Evolutionary conservation across 2,113 vertebrate species (phyloP).

Genomic region (Baryphthengus martii): DNA sequence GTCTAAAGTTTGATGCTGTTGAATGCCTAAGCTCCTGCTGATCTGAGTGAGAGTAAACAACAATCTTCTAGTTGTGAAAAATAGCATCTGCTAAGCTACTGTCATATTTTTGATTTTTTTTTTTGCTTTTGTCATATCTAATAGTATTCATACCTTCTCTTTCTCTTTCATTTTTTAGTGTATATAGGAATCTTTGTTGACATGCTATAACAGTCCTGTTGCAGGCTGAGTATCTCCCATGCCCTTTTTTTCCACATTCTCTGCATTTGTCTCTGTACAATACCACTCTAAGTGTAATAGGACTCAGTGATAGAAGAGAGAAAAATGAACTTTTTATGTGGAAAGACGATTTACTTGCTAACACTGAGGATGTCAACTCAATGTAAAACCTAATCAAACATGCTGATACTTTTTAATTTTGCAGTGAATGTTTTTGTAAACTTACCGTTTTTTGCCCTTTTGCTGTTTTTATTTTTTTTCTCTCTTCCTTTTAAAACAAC

Average conservation of each 20-base stretch:
- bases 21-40: constrained; percentile 52
- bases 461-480: neutral
- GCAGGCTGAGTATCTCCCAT: constrained; percentile 55
- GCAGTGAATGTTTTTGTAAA: neutral
- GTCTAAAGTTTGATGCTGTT: constrained; percentile 46
- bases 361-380: neutral
- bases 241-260: constrained; percentile 46
- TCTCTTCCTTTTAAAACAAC: neutral
- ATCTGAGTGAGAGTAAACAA: neutral
- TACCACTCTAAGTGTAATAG: neutral
- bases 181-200: constrained; percentile 57
- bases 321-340: neutral
- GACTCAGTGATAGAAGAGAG: neutral
- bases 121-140: constrained; percentile 17
- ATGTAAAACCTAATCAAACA: neutral
- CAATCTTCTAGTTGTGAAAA: neutral
- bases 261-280: constrained; percentile 39
- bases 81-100: constrained; percentile 15
- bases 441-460: neutral
- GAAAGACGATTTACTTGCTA: neutral
- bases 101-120: neutral
- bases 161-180: constrained; percentile 25
- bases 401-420: neutral
- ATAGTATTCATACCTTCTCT: constrained; percentile 33
- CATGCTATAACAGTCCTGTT: constrained; percentile 63